phyloP scores from a whole-genome alignment of 1,140 invertebrate genomes.

The Drosophila serrata region DNA sequence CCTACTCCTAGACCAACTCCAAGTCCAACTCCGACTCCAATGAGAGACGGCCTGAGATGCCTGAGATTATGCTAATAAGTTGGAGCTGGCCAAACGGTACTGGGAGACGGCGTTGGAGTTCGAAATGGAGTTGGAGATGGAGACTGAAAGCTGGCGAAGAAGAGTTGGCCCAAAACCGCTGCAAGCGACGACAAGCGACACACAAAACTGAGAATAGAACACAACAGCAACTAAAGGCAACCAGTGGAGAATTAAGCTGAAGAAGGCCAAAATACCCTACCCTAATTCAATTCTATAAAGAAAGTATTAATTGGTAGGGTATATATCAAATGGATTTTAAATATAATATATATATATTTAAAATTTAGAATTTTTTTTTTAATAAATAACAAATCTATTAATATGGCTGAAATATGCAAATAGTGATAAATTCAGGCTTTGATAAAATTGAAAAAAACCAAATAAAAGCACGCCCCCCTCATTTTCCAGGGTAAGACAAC shows the following conservation, averaged over 20 bases:
- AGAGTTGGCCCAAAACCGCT: conserved; percentile 56
- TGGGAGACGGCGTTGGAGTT: conserved; percentile 40
- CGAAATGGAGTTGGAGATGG: conserved; percentile 9
- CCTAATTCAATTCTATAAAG: neutral
- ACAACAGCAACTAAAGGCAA: conserved; percentile 27
- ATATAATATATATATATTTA: neutral
- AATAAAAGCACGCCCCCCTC: neutral
- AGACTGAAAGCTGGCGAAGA: conserved; percentile 16
- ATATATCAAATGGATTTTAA: no score
- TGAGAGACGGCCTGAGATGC: conserved; percentile 55
- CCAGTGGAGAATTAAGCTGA: neutral
- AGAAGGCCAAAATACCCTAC: conserved; percentile 10
- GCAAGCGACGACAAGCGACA: conserved; percentile 58
- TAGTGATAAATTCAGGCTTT: neutral
- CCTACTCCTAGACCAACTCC: neutral
- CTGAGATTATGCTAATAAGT: conserved; percentile 81
- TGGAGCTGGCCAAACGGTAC: conserved; percentile 69
- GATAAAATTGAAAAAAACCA: no score
- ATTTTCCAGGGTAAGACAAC: conserved; percentile 14
- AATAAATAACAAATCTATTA: neutral
- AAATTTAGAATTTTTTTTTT: neutral
- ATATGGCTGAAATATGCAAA: neutral
- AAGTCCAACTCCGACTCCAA: conserved; percentile 9
- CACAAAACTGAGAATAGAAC: conserved; percentile 64
- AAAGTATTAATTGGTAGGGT: neutral